These are phyloP conservation scores for Prolemur simus DNA, from an alignment of 2,113 vertebrate species.

Conservation along the genomic window DNA sequence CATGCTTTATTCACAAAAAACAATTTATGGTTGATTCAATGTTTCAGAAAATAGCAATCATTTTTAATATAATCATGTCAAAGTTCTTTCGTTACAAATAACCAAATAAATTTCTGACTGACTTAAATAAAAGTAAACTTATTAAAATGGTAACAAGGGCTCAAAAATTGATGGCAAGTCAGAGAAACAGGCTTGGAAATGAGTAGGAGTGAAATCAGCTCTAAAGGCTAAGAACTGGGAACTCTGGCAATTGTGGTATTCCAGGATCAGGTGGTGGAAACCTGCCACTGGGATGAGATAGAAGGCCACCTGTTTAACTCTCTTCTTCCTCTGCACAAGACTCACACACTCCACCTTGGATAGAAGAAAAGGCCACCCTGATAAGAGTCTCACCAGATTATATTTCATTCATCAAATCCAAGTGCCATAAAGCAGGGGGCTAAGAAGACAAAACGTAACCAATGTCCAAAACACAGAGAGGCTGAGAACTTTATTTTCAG, in stretches of 20 bases:
- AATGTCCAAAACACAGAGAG: background rate
- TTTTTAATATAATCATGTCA: background rate
- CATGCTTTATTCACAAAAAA: background rate
- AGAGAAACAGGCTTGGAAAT: background rate
- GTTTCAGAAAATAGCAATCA: slow-evolving; percentile 4
- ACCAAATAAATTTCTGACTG: background rate
- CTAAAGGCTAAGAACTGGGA: background rate
- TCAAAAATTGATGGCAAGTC: background rate
- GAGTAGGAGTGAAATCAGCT: background rate
- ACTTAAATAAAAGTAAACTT: background rate
- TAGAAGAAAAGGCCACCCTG: background rate
- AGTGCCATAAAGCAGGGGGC: background rate
- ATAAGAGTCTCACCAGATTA: background rate
- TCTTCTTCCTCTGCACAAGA: background rate
- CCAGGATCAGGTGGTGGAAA: background rate
- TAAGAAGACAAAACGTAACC: background rate
- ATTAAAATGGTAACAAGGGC: background rate
- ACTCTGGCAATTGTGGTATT: background rate
- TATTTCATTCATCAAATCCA: background rate
- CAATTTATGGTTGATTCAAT: background rate
- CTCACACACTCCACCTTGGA: background rate
- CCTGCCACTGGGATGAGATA: too few relatives aligned
- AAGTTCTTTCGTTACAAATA: background rate
- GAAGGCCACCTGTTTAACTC: background rate
- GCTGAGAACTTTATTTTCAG: background rate